Conservation (phyloP, 1,140 invertebrate genomes). For the Drosophila rhopaloa region DNA sequence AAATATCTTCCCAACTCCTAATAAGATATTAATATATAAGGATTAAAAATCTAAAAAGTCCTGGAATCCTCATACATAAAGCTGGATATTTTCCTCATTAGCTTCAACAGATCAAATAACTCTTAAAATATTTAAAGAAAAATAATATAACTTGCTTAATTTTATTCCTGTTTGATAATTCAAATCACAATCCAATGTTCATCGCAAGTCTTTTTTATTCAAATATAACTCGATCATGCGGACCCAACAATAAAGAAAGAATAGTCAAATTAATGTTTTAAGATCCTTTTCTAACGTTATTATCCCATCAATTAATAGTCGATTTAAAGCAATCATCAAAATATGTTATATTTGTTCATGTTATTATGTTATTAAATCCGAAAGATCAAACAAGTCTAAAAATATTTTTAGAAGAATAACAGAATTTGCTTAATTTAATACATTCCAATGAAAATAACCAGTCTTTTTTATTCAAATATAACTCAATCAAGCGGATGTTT, state of each 20-base stretch:
- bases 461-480: conserved; percentile 1
- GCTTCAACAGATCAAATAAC: too few species aligned
- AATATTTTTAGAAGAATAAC: conserved; percentile 1
- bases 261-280: neutral
- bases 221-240: neutral
- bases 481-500: neutral
- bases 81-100: too few species aligned
- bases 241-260: neutral
- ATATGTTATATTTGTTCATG: conserved; percentile 17
- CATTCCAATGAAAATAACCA: conserved; percentile 1
- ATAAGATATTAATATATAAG: too few species aligned
- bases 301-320: neutral
- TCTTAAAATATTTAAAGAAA: neutral
- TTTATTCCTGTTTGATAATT: neutral
- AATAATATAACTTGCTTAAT: neutral
- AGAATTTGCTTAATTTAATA: neutral
- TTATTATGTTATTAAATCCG: too few species aligned
- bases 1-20: too few species aligned
- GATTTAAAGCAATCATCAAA: conserved; percentile 5
- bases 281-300: conserved; percentile 1
- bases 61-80: too few species aligned
- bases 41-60: neutral
- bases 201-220: neutral
- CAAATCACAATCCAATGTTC: neutral
- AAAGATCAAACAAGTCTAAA: neutral